Evolutionary conservation across 2,113 vertebrate species (phyloP).

Genomic region (Gasterosteus aculeatus): DNA sequence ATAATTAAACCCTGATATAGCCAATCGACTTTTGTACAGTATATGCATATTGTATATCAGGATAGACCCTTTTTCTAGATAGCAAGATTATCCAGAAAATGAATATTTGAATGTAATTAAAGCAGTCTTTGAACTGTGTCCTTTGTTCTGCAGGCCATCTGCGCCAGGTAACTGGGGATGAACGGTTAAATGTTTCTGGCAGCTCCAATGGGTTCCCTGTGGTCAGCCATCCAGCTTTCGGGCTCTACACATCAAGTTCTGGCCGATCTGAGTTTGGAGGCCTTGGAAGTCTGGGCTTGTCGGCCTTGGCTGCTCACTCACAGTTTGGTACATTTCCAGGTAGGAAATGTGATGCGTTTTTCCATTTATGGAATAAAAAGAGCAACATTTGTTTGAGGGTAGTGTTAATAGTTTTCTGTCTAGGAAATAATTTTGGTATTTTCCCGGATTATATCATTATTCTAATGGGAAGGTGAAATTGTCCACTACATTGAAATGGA

Average conservation of each 20-base stretch:
- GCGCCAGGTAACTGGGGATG: constrained; percentile 82
- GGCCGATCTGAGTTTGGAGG: constrained; percentile 87
- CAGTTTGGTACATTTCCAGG: constrained; percentile 87
- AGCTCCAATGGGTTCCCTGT: constrained; percentile 85
- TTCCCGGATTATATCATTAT: background rate
- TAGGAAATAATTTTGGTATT: background rate
- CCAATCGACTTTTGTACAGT: background rate
- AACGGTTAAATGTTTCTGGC: constrained; percentile 80
- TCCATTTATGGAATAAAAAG: background rate
- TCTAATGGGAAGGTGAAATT: background rate
- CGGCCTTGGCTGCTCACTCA: constrained; percentile 83
- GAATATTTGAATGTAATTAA: background rate
- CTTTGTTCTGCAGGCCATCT: constrained; percentile 80
- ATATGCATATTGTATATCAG: background rate
- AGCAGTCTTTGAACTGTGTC: background rate
- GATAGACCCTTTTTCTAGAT: background rate
- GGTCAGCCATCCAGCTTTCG: constrained; percentile 83
- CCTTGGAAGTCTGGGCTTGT: constrained; percentile 86
- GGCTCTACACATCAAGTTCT: constrained; percentile 82
- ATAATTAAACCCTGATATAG: background rate
- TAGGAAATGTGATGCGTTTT: constrained; percentile 55
- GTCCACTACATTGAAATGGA: background rate
- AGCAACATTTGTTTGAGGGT: background rate
- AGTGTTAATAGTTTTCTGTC: background rate
- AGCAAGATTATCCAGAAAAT: background rate